phyloP scores from a whole-genome alignment of 2,888 invertebrate genomes.

The Beris morrisii region DNA sequence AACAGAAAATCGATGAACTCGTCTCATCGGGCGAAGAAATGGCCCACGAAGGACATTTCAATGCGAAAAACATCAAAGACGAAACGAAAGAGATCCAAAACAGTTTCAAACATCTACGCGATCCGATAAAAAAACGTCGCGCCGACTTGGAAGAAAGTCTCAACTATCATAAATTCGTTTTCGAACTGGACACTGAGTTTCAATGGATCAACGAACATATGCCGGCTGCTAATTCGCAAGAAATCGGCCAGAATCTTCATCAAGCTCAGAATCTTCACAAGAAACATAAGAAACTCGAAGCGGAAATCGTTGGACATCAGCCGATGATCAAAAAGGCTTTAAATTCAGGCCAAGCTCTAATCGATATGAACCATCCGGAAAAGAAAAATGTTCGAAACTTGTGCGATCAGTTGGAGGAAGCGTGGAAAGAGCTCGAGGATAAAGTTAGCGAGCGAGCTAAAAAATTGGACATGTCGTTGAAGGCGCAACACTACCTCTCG shows the following conservation, averaged over 20 bases:
- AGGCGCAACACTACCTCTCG: slow-evolving; percentile 89
- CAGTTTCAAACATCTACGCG: slow-evolving; percentile 69
- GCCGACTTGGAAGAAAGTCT: slow-evolving; percentile 81
- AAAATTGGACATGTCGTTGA: slow-evolving; percentile 81
- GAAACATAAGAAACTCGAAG: slow-evolving; percentile 90
- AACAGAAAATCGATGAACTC: slow-evolving; percentile 76
- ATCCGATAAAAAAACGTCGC: slow-evolving; percentile 71
- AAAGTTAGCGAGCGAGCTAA: slow-evolving; percentile 72
- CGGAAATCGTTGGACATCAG: slow-evolving; percentile 84
- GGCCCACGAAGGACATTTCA: slow-evolving; percentile 93
- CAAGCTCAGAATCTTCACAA: slow-evolving; percentile 90
- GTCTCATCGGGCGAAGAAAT: slow-evolving; percentile 83
- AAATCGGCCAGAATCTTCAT: slow-evolving; percentile 81
- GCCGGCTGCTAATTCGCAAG: slow-evolving; percentile 75
- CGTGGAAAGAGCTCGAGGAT: slow-evolving; percentile 74
- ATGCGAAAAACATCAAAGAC: slow-evolving; percentile 80
- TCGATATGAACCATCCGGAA: slow-evolving; percentile 79
- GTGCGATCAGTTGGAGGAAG: slow-evolving; percentile 69
- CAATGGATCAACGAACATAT: slow-evolving; percentile 94
- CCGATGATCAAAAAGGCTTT: slow-evolving; percentile 82
- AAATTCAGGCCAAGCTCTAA: slow-evolving; percentile 73
- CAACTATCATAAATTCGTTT: slow-evolving; percentile 84
- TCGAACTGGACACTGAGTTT: slow-evolving; percentile 88
- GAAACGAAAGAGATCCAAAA: slow-evolving; percentile 75
- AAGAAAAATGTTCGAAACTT: slow-evolving; percentile 70